A percentile compares a stretch with the other conserved stretches of the same genome.
phyloP scores from a whole-genome alignment of 1,140 invertebrate genomes.

The Matsumurasca onukii region DNA sequence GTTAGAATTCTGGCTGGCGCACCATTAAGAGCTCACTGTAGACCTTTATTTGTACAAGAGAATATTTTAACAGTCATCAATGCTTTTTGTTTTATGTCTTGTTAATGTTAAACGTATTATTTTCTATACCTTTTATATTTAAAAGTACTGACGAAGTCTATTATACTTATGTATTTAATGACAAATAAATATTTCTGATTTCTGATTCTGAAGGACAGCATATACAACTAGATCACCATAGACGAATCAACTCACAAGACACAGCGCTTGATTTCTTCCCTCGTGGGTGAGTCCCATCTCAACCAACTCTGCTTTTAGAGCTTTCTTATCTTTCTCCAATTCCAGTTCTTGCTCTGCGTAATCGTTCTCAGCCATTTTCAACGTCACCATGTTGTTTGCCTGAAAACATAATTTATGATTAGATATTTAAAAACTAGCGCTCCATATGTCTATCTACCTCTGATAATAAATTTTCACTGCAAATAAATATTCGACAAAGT shows the following conservation, averaged over 20 bases:
- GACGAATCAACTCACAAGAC: constrained; percentile 53
- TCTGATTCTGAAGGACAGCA: not conserved
- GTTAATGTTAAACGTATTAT: too few species aligned
- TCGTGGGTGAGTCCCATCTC: constrained; percentile 70
- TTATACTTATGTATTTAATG: too few species aligned
- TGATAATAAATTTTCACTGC: not conserved
- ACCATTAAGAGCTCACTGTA: too few species aligned
- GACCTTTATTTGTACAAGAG: too few species aligned
- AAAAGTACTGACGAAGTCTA: too few species aligned
- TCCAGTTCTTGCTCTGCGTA: constrained; percentile 73
- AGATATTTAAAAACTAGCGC: not conserved
- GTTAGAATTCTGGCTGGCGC: too few species aligned
- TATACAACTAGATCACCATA: not conserved
- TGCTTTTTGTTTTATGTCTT: too few species aligned
- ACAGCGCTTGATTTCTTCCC: constrained; percentile 62
- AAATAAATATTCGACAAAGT: too few species aligned
- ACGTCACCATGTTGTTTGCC: constrained; percentile 71
- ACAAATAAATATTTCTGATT: not conserved
- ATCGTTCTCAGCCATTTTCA: constrained; percentile 74
- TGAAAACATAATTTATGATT: constrained; percentile 36
- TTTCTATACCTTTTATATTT: too few species aligned
- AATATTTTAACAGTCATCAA: too few species aligned
- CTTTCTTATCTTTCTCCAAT: constrained; percentile 74
- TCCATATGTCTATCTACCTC: not conserved
- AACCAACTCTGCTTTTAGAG: constrained; percentile 68